Conservation (phyloP, 2,113 vertebrate species). For the Ia io region DNA sequence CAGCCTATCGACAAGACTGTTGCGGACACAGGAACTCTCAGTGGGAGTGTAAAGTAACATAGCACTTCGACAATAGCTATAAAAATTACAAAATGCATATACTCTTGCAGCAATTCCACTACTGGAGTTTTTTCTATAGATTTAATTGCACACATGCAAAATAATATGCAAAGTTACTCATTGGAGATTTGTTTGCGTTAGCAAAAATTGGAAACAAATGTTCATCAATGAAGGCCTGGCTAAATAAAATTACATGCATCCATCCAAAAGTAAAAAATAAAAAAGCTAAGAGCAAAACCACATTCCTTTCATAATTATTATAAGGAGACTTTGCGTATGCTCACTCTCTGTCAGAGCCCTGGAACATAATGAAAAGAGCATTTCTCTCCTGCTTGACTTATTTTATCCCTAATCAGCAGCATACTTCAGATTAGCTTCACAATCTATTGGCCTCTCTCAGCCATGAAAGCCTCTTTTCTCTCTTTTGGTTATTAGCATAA, state of each 20-base stretch:
- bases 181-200: not conserved
- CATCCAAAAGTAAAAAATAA: not conserved
- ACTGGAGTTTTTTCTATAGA: not conserved
- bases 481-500: slow-evolving; percentile 18
- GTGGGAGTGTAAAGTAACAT: not conserved
- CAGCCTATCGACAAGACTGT: not conserved
- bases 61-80: not conserved
- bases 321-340: not conserved
- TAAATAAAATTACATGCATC: not conserved
- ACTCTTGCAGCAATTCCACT: not conserved
- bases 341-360: not conserved
- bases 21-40: not conserved
- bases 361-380: slow-evolving; percentile 33
- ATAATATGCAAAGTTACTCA: not conserved
- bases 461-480: slow-evolving; percentile 45
- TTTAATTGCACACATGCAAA: not conserved
- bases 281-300: slow-evolving; percentile 44
- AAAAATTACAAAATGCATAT: slow-evolving; percentile 4
- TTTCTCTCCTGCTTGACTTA: slow-evolving; percentile 49
- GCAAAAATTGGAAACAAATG: slow-evolving; percentile 10
- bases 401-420: slow-evolving; percentile 59
- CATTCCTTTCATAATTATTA: slow-evolving; percentile 46
- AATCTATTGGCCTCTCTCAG: slow-evolving; percentile 40
- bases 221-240: not conserved
- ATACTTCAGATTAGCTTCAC: slow-evolving; percentile 59